These are phyloP conservation scores for Argyrosomus regius DNA, from an alignment of 2,797 vertebrate species.

Conservation along the genomic window DNA sequence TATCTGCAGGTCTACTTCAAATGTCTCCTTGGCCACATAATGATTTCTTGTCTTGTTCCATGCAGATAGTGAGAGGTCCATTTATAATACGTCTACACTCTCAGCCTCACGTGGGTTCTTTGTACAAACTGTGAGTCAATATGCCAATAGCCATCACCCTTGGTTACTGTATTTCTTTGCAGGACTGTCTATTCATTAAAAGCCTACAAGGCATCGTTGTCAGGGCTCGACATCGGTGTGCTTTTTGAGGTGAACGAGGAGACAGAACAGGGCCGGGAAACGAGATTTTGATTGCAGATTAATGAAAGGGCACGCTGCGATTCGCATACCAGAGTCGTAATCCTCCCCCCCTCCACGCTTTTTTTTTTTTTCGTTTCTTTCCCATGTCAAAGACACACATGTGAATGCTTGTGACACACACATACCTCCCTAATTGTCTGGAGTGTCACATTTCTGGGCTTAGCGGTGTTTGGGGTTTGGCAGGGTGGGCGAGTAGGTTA, in stretches of 20 bases:
- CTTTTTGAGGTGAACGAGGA: constrained; percentile 26
- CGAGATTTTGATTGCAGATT: constrained; percentile 70
- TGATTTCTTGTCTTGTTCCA: constrained; percentile 70
- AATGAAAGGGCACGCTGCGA: constrained; percentile 60
- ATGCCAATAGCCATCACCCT: constrained; percentile 72
- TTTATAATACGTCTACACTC: constrained; percentile 61
- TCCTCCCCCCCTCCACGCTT: constrained; percentile 36
- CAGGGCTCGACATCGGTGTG: constrained; percentile 25
- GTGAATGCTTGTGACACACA: constrained; percentile 59
- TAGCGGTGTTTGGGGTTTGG: constrained; percentile 66
- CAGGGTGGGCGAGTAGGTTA: constrained; percentile 55
- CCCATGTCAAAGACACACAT: constrained; percentile 63
- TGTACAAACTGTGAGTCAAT: constrained; percentile 72
- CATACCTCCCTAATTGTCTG: constrained; percentile 73
- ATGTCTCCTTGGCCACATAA: constrained; percentile 52
- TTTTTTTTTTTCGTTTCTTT: constrained; percentile 26
- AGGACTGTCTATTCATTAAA: constrained; percentile 64
- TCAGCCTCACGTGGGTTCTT: constrained; percentile 53
- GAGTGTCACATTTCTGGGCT: constrained; percentile 83
- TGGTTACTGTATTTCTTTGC: constrained; percentile 65
- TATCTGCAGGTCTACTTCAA: constrained; percentile 39
- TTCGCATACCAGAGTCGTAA: constrained; percentile 71
- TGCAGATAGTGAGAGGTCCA: constrained; percentile 62
- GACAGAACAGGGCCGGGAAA: constrained; percentile 38
- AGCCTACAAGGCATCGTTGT: constrained; percentile 35